Conservation (phyloP, 1,140 invertebrate species). For the Bombus sibiricus region DNA sequence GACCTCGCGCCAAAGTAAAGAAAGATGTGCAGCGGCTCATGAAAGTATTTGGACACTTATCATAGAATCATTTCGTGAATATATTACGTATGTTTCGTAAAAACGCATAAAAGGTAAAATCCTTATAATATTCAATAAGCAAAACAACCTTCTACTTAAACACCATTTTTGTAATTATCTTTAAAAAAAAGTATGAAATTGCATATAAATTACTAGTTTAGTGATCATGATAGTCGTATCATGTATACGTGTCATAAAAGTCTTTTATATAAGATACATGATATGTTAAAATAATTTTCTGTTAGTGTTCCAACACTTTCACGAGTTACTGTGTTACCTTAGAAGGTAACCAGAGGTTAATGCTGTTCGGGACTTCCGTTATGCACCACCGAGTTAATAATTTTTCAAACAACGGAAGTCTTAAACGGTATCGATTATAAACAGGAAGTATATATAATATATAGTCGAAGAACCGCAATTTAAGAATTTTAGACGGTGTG, state of each 20-base stretch:
- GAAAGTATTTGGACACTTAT: not conserved
- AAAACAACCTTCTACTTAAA: too few relatives aligned
- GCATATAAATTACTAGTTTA: too few relatives aligned
- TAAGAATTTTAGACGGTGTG: conserved; percentile 60
- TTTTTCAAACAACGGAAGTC: not conserved
- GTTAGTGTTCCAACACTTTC: not conserved
- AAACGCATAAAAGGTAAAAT: too few relatives aligned
- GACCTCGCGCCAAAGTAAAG: conserved; percentile 62
- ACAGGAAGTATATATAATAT: not conserved
- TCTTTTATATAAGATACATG: too few relatives aligned
- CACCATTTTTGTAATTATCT: too few relatives aligned
- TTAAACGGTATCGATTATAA: not conserved
- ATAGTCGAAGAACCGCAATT: conserved; percentile 9
- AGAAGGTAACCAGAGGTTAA: not conserved
- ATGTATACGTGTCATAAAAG: too few relatives aligned
- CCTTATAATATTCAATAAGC: too few relatives aligned
- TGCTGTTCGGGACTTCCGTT: not conserved
- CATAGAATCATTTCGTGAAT: not conserved
- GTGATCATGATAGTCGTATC: too few relatives aligned
- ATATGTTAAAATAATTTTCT: not conserved
- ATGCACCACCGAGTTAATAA: not conserved
- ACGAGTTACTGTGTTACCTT: not conserved
- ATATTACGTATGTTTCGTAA: too few relatives aligned
- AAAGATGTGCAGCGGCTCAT: not conserved
- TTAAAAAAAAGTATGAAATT: too few relatives aligned